Evolutionary conservation across 2,797 vertebrate species (phyloP), one percentile per base, ranked within the genome.

Genomic region (Trematomus bernacchii): DNA sequence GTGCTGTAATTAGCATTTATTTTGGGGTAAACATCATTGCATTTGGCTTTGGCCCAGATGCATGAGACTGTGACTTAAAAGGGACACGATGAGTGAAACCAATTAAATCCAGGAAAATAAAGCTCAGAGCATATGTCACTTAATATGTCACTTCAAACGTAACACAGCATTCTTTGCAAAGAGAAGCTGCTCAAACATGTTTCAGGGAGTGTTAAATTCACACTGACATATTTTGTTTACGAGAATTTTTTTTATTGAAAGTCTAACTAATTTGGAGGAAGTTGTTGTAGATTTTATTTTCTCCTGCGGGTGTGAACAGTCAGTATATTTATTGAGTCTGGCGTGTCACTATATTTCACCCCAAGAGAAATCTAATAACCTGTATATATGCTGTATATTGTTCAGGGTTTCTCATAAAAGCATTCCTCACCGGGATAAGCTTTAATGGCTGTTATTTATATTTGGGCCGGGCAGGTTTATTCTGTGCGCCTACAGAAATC

Each of bases 401-500:
- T 88, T 85, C 66, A 63, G 80, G 62, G 81, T 37, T 87, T 88
- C 81, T 85, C 87, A 88, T 89, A 85, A 91, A 90, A 83, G 76
- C 67, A 71, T 80, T 76, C 72, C 87, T 88, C 88, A 61, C 81
- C 43, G 80, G 87, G 82, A 90, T 84, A 77, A 44, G 72, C 85
- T 91, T 87, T 93, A 92, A 93, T 91, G 81, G 81, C 79, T 66
- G 84, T 91, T 92, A 89, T 92, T 92, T 92, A 92, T 92, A 92
- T 92, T 86, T 87, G 66, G 77, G 71, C 67, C 14, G 47, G 89
- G 87, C 85, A 87, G 90, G 85, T 91, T 93, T 92, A 92, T 89
- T 92, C 82, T 63, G 67, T 48, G 71, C 21, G 74, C 74, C 87
- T 78, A 81, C 85, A 90, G 82, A 92, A 93, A 92, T 93, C 90